A percentile compares a stretch with the other conserved stretches of the same genome.
phyloP scores from a whole-genome alignment of 2,113 vertebrate species.

The Menidia beryllina region DNA sequence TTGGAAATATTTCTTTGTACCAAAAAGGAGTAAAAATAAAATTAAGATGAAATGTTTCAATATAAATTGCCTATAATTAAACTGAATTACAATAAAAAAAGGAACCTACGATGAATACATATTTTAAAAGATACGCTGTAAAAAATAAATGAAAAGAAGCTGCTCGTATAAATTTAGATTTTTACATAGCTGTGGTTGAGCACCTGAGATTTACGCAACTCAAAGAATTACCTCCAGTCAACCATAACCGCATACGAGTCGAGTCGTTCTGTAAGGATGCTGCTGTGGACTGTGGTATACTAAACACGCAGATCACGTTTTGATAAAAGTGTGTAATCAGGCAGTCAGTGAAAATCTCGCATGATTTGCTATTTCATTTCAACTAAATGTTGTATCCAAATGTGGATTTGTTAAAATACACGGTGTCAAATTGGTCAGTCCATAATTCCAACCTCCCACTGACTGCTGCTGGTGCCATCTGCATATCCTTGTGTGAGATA shows the following conservation, averaged over 20 bases:
- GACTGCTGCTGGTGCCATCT: neutral
- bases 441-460: neutral
- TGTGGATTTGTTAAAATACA: too few relatives aligned
- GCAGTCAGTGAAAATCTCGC: neutral
- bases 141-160: neutral
- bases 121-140: neutral
- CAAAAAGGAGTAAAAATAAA: too few relatives aligned
- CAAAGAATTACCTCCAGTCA: neutral
- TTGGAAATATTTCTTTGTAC: neutral
- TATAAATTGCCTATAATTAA: neutral
- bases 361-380: neutral
- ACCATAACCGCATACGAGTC: neutral
- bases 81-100: neutral
- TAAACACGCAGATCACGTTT: neutral
- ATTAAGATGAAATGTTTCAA: neutral
- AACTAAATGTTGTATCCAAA: neutral
- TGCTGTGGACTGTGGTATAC: neutral
- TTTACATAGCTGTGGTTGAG: neutral
- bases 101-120: too few relatives aligned
- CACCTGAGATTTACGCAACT: neutral
- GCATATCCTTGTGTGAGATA: too few relatives aligned
- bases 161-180: neutral
- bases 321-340: slow-evolving; percentile 7
- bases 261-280: slow-evolving; percentile 1
- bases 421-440: neutral